Conservation (phyloP, 2,888 invertebrate species). For the Drosophila atroscutellata region DNA sequence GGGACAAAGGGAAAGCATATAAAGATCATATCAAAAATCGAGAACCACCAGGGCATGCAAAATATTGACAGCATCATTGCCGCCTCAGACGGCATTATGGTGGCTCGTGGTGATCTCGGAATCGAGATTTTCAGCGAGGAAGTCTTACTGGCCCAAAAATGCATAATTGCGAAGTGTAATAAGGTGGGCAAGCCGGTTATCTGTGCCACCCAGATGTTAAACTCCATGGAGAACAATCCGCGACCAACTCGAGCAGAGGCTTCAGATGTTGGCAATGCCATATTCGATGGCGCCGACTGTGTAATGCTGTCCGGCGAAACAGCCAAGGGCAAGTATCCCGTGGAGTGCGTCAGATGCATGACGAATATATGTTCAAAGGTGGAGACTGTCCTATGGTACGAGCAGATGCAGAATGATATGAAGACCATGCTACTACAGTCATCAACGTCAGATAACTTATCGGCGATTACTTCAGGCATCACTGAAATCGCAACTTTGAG, state of each 20-base stretch:
- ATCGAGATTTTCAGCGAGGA: conserved; percentile 99
- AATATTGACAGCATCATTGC: conserved; percentile 97
- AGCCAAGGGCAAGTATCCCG: conserved; percentile 97
- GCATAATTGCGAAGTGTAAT: conserved; percentile 98
- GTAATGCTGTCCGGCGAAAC: conserved; percentile 99
- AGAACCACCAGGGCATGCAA: conserved; percentile 98
- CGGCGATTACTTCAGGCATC: conserved; percentile 95
- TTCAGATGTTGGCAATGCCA: conserved; percentile 98
- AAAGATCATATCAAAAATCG: conserved; percentile 98
- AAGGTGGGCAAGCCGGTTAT: conserved; percentile 97
- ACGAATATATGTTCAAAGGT: conserved; percentile 97
- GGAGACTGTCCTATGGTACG: conserved; percentile 97
- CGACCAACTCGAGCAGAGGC: conserved; percentile 97
- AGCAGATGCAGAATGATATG: conserved; percentile 93
- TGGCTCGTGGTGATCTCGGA: conserved; percentile 98
- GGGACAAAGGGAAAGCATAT: conserved; percentile 96
- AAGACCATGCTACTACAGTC: conserved; percentile 77
- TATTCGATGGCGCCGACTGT: conserved; percentile 98
- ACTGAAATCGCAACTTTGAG: conserved; percentile 96
- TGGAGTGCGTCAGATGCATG: conserved; percentile 95
- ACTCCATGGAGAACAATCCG: conserved; percentile 98
- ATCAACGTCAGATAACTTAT: conserved; percentile 92
- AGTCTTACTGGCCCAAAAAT: conserved; percentile 98
- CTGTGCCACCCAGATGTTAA: conserved; percentile 99
- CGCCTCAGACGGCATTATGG: conserved; percentile 98